phyloP scores from a whole-genome alignment of 2,888 invertebrate genomes.

The Smittia sp. region DNA sequence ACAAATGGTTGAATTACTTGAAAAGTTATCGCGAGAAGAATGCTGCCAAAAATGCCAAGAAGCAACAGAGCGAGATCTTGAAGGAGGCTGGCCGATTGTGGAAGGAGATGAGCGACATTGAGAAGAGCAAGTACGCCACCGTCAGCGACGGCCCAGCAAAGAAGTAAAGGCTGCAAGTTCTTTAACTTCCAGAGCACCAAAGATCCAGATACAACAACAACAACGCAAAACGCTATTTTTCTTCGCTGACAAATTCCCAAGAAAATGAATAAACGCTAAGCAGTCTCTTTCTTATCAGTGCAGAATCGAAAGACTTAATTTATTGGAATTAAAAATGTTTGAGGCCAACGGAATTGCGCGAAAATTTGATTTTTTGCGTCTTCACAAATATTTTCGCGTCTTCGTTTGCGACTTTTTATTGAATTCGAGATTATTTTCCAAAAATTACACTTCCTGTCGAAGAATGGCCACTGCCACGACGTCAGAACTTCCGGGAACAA shows the following conservation, averaged over 20 bases:
- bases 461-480: not conserved
- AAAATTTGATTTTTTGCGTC: too few species aligned
- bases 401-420: too few species aligned
- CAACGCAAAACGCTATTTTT: too few species aligned
- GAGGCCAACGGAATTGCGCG: too few species aligned
- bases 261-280: too few species aligned
- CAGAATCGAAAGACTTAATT: too few species aligned
- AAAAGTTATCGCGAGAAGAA: not conserved
- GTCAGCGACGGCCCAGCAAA: not conserved
- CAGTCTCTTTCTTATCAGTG: too few species aligned
- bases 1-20: conserved; percentile 7
- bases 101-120: not conserved
- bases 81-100: not conserved
- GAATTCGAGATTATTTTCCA: too few species aligned
- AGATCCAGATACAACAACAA: not conserved
- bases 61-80: not conserved
- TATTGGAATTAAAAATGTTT: too few species aligned
- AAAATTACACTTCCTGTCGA: too few species aligned
- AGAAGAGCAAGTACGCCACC: not conserved
- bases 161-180: not conserved
- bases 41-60: not conserved
- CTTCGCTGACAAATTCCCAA: too few species aligned
- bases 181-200: not conserved
- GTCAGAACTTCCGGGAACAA: not conserved
- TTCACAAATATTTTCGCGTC: too few species aligned